phyloP scores from a whole-genome alignment of 2,888 invertebrate species.

The Diabrotica balteata region DNA sequence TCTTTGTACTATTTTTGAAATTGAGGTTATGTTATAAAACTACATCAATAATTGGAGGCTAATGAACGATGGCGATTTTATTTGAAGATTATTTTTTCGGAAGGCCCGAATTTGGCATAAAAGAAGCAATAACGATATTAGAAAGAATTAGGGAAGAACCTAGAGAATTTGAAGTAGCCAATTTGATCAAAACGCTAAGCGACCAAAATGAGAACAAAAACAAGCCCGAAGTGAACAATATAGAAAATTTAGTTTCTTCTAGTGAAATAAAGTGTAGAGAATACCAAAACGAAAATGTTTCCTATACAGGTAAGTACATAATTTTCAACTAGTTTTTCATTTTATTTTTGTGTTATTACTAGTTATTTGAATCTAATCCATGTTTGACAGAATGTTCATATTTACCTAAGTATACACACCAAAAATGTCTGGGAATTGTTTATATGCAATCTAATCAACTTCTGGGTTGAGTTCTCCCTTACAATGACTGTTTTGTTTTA shows the following conservation, averaged over 20 bases:
- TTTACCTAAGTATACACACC: too few relatives aligned
- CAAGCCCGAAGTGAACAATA: background rate
- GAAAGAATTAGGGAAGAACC: constrained; percentile 14
- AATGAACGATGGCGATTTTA: constrained; percentile 10
- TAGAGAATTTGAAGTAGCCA: constrained; percentile 12
- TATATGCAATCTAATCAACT: too few relatives aligned
- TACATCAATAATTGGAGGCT: constrained; percentile 7
- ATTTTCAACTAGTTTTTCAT: too few relatives aligned
- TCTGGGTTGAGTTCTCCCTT: too few relatives aligned
- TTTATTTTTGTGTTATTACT: too few relatives aligned
- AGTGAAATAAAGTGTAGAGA: constrained; percentile 7
- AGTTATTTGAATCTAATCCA: too few relatives aligned
- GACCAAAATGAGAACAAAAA: constrained; percentile 15
- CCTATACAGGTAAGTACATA: constrained; percentile 5
- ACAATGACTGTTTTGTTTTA: too few relatives aligned
- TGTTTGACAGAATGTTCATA: too few relatives aligned
- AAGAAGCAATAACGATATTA: constrained; percentile 14
- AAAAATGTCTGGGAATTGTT: too few relatives aligned
- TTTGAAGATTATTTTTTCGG: constrained; percentile 17
- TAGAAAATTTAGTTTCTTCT: constrained; percentile 10
- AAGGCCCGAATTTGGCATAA: constrained; percentile 10
- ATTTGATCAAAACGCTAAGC: constrained; percentile 11
- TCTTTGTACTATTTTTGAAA: constrained; percentile 10
- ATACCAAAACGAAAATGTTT: constrained; percentile 6
- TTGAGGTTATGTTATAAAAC: constrained; percentile 9